Evolutionary conservation across 2,888 invertebrate species (phyloP).

Genomic region (Molorchus minor): DNA sequence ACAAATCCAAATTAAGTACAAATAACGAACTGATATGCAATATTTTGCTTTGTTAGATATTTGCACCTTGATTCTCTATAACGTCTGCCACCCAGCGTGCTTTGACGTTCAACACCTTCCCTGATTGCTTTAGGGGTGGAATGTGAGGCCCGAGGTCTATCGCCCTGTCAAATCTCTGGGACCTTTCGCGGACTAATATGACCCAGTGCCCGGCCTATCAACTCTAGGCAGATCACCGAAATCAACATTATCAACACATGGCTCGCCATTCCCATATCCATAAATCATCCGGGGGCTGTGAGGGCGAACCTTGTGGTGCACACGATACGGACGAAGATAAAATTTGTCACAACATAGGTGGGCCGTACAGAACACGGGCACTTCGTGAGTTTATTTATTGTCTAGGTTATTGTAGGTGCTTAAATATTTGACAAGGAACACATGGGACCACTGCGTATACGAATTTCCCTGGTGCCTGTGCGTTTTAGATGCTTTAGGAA

Average conservation of each 20-base stretch:
- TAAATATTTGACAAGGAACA: slow-evolving; percentile 20
- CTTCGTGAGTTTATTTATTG: slow-evolving; percentile 27
- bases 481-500: too few species aligned
- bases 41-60: too few species aligned
- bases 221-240: slow-evolving; percentile 36
- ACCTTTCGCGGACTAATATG: too few species aligned
- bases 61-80: too few species aligned
- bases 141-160: too few species aligned
- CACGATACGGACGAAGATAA: slow-evolving; percentile 29
- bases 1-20: too few species aligned
- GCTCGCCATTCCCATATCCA: slow-evolving; percentile 42
- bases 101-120: too few species aligned
- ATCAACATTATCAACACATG: slow-evolving; percentile 52
- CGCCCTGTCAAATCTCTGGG: too few species aligned
- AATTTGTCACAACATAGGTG: slow-evolving; percentile 46
- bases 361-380: slow-evolving; percentile 26
- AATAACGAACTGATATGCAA: too few species aligned
- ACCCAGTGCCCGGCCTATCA: too few species aligned
- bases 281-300: slow-evolving; percentile 27
- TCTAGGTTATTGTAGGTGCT: slow-evolving; percentile 28
- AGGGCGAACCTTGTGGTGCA: slow-evolving; percentile 33
- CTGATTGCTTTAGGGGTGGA: too few species aligned
- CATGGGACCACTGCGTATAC: slow-evolving; percentile 1
- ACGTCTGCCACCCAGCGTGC: too few species aligned
- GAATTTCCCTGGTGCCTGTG: not conserved